These are phyloP conservation scores for Philypnodon macrostomus DNA, from an alignment of 2,797 vertebrate genomes.

Conservation along the genomic window DNA sequence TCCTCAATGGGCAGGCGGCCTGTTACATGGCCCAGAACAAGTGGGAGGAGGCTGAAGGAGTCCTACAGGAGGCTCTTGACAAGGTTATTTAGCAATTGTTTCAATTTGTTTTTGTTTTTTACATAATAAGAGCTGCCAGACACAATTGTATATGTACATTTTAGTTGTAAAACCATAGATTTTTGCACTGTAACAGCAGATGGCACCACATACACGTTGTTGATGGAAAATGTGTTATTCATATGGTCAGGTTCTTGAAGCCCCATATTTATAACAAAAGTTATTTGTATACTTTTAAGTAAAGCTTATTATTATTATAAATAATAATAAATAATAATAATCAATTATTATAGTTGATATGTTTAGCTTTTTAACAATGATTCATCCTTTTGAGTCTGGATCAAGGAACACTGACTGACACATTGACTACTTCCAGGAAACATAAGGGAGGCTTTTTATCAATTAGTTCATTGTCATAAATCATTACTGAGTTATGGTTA, in stretches of 20 bases:
- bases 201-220: conserved; percentile 39
- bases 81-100: conserved; percentile 75
- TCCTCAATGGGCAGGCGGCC: conserved; percentile 90
- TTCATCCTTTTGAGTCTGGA: too few relatives aligned
- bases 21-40: conserved; percentile 94
- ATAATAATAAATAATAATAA: too few relatives aligned
- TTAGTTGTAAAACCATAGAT: too few relatives aligned
- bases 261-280: too few relatives aligned
- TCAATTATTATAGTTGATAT: too few relatives aligned
- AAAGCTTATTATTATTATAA: too few relatives aligned
- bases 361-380: too few relatives aligned
- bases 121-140: too few relatives aligned
- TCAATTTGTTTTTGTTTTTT: too few relatives aligned
- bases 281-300: too few relatives aligned
- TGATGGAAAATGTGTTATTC: neutral
- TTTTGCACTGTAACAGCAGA: conserved; percentile 60
- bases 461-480: conserved; percentile 15
- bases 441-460: neutral
- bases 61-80: conserved; percentile 92
- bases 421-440: neutral
- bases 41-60: conserved; percentile 93
- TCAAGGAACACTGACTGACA: too few relatives aligned
- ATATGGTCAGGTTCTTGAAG: neutral
- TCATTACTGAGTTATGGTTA: conserved; percentile 19
- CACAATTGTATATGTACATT: too few relatives aligned